phyloP scores from a whole-genome alignment of 37 sponge, comb jelly and placozoan species.

The Mnemiopsis leidyi region DNA sequence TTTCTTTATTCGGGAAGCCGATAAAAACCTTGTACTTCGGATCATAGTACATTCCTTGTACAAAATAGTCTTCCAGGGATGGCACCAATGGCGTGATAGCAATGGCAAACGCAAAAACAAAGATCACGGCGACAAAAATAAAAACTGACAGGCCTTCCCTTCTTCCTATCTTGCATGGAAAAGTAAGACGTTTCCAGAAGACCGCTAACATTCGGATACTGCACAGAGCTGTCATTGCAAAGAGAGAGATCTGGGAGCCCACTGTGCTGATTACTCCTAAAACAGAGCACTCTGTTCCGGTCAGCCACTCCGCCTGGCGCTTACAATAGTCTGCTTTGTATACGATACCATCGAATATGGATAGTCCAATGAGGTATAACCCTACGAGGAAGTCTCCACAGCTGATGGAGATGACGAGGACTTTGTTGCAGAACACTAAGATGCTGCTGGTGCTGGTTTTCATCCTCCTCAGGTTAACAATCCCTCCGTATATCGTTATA shows the following conservation, averaged over 20 bases:
- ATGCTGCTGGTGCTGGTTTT: neutral
- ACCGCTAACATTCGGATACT: neutral
- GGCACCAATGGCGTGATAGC: neutral
- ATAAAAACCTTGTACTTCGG: neutral
- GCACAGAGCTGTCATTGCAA: neutral
- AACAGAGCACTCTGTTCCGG: neutral
- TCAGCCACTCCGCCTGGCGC: neutral
- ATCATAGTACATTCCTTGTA: constrained; percentile 10
- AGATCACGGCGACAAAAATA: neutral
- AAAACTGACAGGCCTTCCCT: neutral
- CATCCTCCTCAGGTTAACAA: neutral
- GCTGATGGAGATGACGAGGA: neutral
- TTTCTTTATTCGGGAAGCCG: neutral
- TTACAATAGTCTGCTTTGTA: neutral
- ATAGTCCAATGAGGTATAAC: neutral
- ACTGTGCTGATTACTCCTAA: neutral
- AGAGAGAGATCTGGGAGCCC: neutral
- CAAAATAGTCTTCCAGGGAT: neutral
- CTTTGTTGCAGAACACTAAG: neutral
- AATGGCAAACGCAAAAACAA: neutral
- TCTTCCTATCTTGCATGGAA: neutral
- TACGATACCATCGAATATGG: neutral
- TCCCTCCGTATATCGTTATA: neutral
- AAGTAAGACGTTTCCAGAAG: neutral
- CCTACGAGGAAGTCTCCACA: neutral